phyloP scores from a whole-genome alignment of 1,140 invertebrate species.

The Ceratoteleas bidentatus region DNA sequence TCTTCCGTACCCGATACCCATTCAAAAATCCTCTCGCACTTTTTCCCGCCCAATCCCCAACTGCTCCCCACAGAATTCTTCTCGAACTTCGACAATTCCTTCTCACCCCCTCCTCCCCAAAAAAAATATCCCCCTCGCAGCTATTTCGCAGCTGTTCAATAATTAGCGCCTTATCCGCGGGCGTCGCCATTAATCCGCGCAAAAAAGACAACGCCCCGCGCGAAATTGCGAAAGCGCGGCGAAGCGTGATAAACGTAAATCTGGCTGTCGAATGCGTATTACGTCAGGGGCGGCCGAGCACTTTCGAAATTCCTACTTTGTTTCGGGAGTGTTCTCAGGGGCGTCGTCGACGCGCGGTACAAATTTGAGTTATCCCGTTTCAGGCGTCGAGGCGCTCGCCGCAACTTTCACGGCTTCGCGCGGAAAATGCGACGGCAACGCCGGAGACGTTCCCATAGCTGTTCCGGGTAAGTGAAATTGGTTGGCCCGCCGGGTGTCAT shows the following conservation, averaged over 20 bases:
- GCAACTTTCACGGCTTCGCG: conserved; percentile 57
- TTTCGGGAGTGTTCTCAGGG: conserved; percentile 66
- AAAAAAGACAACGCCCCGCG: conserved; percentile 43
- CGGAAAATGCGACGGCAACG: conserved; percentile 57
- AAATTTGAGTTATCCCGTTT: conserved; percentile 67
- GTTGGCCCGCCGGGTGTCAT: conserved; percentile 66
- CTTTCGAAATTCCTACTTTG: conserved; percentile 67
- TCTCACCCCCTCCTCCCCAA: too few relatives aligned
- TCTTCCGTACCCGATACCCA: too few relatives aligned
- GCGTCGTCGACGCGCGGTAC: conserved; percentile 62
- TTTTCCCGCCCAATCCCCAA: too few relatives aligned
- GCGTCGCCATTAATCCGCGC: conserved; percentile 6
- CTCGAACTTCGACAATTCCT: too few relatives aligned
- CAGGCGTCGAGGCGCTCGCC: conserved; percentile 50
- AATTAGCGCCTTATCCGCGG: conserved; percentile 15
- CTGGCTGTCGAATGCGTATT: conserved; percentile 66
- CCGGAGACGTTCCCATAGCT: conserved; percentile 63
- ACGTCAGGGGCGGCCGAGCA: conserved; percentile 58
- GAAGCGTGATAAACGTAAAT: conserved; percentile 66
- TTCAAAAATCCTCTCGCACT: too few relatives aligned
- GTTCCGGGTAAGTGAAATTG: conserved; percentile 66
- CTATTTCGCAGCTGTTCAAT: conserved; percentile 18
- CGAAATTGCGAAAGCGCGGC: conserved; percentile 54
- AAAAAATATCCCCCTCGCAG: too few relatives aligned
- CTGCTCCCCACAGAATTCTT: too few relatives aligned